Base-by-base conservation (phyloP, 2,113 vertebrate genomes). In the Misgurnus anguillicaudatus region DNA sequence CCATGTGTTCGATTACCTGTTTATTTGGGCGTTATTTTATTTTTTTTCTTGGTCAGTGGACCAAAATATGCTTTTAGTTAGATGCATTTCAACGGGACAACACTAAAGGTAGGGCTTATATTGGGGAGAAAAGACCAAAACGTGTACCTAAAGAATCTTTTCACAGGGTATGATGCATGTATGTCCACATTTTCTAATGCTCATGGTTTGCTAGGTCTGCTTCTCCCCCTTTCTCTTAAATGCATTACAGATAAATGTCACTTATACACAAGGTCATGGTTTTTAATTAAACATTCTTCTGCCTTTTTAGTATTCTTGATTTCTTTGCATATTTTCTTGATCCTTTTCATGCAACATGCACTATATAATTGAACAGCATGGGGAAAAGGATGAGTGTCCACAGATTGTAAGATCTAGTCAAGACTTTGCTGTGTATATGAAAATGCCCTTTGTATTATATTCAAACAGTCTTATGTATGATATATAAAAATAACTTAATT, bases 371-470 rank as follows among this genome's bases (percentile, higher is more conserved):
- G 96, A 98, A 95, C 96, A 97, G 96, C 96, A 98, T 98, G 95
- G 91, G 91, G 90, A 94, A 95, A 97, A 97, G 95, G 96, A 95
- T 95, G 95, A 95, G 95, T 99, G 96, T 99, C 96, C 92, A 94
- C 96, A 96, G 97, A 98, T 98, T 97, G 95, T 98, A 98, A 96
- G 96, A 97, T 95, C 96, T 97, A 97, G 96, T 98, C 95, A 97
- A 96, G 96, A 98, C 95, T 98, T 98, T 93, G 96, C 97, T 98
- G 96, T 98, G 97, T 99, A 97, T 98, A 99, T 98, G 97, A 96
- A 96, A 98, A 98, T 96, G 96, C 96, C 97, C 96, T 98, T 99
- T 99, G 97, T 99, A 98, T 98, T 96, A 98, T 98, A 98, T 96
- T 99, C 96, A 97, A 96, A 96, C 96, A 95, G 96, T 99, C 97